phyloP scores from a whole-genome alignment of 2,888 invertebrate genomes.

The Dolichomitus sp. region DNA sequence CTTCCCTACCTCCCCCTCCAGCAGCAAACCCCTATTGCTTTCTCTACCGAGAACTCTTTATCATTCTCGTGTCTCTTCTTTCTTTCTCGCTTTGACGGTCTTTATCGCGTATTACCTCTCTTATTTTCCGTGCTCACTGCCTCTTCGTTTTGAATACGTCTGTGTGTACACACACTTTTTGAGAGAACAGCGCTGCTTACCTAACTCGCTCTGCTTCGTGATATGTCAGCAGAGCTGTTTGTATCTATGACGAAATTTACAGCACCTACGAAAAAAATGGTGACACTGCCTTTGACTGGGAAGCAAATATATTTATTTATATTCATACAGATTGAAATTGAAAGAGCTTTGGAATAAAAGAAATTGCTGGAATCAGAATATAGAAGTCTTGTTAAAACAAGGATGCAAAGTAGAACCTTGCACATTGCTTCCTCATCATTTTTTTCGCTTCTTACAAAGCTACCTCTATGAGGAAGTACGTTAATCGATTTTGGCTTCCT shows the following conservation, averaged over 20 bases:
- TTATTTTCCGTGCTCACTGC: slow-evolving; percentile 49
- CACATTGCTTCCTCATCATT: too few species aligned
- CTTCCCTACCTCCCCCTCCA: slow-evolving; percentile 18
- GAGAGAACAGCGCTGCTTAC: slow-evolving; percentile 2
- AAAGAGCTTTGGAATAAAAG: not conserved
- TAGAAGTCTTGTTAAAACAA: not conserved
- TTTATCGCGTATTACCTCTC: slow-evolving; percentile 52
- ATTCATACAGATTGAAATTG: not conserved
- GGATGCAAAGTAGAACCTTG: too few species aligned
- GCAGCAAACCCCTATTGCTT: slow-evolving; percentile 63
- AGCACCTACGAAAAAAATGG: not conserved
- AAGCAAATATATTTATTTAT: not conserved
- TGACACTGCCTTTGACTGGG: not conserved
- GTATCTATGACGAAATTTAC: not conserved
- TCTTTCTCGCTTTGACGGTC: slow-evolving; percentile 39
- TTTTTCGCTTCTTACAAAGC: too few species aligned
- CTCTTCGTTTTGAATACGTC: slow-evolving; percentile 41
- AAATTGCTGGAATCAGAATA: not conserved
- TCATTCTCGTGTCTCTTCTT: slow-evolving; percentile 9
- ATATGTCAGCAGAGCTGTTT: not conserved
- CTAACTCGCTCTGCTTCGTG: slow-evolving; percentile 5
- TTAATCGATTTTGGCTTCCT: too few species aligned
- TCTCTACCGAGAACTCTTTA: slow-evolving; percentile 40
- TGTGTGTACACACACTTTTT: slow-evolving; percentile 8
- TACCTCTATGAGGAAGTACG: too few species aligned